Base-by-base conservation (phyloP, 2,797 vertebrate genomes). In the Botia almorhae region DNA sequence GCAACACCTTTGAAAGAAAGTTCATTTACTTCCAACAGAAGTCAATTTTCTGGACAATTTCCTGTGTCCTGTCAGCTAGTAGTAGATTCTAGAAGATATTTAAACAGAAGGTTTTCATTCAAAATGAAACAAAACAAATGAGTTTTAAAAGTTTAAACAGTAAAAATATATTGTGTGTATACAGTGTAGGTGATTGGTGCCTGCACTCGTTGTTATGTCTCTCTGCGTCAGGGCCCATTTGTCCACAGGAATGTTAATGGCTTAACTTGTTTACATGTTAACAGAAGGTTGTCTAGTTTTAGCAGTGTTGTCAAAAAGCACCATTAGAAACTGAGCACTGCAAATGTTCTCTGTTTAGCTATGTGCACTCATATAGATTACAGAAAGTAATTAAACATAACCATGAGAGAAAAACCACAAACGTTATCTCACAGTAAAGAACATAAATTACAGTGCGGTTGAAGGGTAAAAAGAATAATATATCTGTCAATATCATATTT, bases 211-310 rank as follows among this genome's bases (percentile, higher is more conserved):
- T 70, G 69, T 39, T 63, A 17, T 61, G 84, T 72, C 71, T 81
- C 60, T 82, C 81, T 86, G 83, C 83, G 74, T 83, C 89, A 87
- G 78, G 89, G 85, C 83, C 87, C 89, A 92, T 93, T 93, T 89
- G 80, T 84, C 74, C 4, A 6, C 65, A 91, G 91, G 93, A 94
- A 94, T 94, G 92, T 90, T 93, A 93, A 94, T 92, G 85, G 87
- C 88, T 46, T 70, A 1, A 61, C 81, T 82, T 88, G 88, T 93
- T 93, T 90, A 90, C 86, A 90, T 73, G 83, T 81, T 60, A 74
- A 85, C 85, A 73, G 13, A 23, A 36, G 68, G 68, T 73, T 81
- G 53, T 69, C 58, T 63, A 53, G 76, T 61, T 74, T 81, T 73
- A 69, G 68, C 58, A 21, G 48, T 63, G 51, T 64, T 76, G 53